Base-by-base conservation (phyloP, 2,113 vertebrate genomes). In the Brachirus orientalis region DNA sequence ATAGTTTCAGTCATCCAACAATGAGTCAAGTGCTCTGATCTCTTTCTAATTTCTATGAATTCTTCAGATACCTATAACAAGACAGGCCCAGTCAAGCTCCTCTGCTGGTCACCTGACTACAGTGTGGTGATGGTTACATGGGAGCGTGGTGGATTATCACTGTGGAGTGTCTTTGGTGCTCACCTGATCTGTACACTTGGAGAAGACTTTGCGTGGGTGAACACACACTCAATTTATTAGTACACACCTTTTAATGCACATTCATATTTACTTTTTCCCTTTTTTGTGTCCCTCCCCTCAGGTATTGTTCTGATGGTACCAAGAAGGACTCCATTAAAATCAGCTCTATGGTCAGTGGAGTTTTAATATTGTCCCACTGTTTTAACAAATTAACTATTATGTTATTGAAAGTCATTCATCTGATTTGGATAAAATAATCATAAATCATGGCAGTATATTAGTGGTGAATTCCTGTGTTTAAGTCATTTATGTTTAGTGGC, bases 81-180 rank as follows among this genome's bases (percentile, higher is more conserved):
- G 93, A 99, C 98, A 0, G 98, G 98, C 65, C 91, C 96, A 7
- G 97, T 99, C 83, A 97, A 96, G 82, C 77, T 97, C 71, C 95
- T 99, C 85, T 91, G 89, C 74, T 99, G 98, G 98, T 98, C 97
- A 71, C 98, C 98, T 65, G 98, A 99, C 92, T 97, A 92, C 77
- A 98, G 97, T 55, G 97, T 97, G 75, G 94, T 91, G 75, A 96
- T 96, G 93, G 96, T 99, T 79, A 98, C 97, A 0, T 99, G 98
- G 98, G 96, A 97, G 63, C 94, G 87, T 73, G 98, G 98, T 16
- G 97, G 98, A 59, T 91, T 99, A 17, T 99, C 98, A 10, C 86
- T 99, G 52, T 99, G 98, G 97, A 99, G 98, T 60, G 98, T 99
- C 66, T 99, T 99, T 84, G 98, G 98, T 77, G 97, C 98, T 84